Evolutionary conservation across 92 coral and sea anemone genomes (phyloP).

Genomic region (Porites rus): DNA sequence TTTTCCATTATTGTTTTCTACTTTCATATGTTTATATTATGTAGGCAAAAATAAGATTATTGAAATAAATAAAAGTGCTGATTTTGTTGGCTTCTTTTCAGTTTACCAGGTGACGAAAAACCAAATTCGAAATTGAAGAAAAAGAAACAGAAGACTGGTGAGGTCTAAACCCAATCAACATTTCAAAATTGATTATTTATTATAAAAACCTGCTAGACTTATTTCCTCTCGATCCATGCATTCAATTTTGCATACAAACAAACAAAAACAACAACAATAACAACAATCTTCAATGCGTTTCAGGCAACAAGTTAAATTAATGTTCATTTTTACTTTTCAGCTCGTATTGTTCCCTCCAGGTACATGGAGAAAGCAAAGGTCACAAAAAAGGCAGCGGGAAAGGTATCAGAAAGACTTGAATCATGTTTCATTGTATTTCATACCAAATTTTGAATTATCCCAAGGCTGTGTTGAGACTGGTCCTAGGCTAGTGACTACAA

Average conservation of each 20-base stretch:
- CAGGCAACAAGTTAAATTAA: too few relatives aligned
- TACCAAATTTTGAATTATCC: too few relatives aligned
- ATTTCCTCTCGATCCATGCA: not conserved
- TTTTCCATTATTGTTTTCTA: too few relatives aligned
- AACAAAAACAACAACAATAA: too few relatives aligned
- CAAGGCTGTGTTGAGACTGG: too few relatives aligned
- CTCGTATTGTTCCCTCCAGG: constrained; percentile 75
- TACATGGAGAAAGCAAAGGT: constrained; percentile 66
- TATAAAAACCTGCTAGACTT: not conserved
- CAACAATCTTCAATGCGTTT: too few relatives aligned
- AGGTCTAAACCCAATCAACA: not conserved
- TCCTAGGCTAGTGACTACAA: too few relatives aligned
- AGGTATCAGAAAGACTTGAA: constrained; percentile 6
- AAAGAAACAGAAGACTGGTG: constrained; percentile 74
- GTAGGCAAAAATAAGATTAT: too few relatives aligned
- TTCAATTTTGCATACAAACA: not conserved
- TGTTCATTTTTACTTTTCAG: constrained; percentile 30
- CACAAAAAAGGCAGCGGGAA: constrained; percentile 14
- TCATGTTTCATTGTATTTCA: not conserved
- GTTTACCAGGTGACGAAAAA: constrained; percentile 52
- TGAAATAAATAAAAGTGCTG: not conserved
- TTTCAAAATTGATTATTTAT: not conserved
- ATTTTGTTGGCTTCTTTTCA: not conserved
- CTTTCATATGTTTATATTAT: too few relatives aligned
- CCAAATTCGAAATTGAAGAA: constrained; percentile 50